phyloP scores from a whole-genome alignment of 2,888 invertebrate species.

The Opisthograptis luteolata region DNA sequence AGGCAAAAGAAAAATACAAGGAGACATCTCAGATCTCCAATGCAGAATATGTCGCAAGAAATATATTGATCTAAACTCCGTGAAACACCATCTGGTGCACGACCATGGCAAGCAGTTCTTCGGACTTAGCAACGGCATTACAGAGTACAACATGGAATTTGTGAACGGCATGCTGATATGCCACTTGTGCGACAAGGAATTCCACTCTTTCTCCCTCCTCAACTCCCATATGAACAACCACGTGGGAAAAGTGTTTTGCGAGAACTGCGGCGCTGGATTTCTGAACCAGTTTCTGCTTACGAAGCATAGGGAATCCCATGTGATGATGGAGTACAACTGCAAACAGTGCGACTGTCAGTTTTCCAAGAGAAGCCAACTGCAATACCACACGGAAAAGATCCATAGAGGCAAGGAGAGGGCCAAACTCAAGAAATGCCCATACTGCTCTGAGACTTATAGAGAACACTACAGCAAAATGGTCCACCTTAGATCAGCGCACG shows the following conservation, averaged over 20 bases:
- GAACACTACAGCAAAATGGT: constrained; percentile 3
- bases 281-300: constrained; percentile 23
- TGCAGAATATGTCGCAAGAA: constrained; percentile 50
- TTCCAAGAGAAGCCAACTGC: constrained; percentile 66
- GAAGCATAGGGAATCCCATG: constrained; percentile 55
- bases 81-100: constrained; percentile 49
- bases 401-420: constrained; percentile 50
- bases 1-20: constrained; percentile 55
- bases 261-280: constrained; percentile 60
- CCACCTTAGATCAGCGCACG: not conserved
- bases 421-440: not conserved
- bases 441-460: not conserved
- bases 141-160: constrained; percentile 55
- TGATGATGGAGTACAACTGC: constrained; percentile 49
- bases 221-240: constrained; percentile 61
- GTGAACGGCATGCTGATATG: constrained; percentile 50
- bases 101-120: constrained; percentile 49
- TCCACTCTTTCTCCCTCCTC: constrained; percentile 51
- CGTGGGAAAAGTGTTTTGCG: constrained; percentile 62
- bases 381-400: constrained; percentile 67
- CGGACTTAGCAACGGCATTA: constrained; percentile 56
- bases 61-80: constrained; percentile 41
- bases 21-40: constrained; percentile 57
- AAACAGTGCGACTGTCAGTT: constrained; percentile 66
- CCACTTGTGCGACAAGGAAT: constrained; percentile 53